Percentiles rank a stretch among this genome's conserved stretches.
These are phyloP conservation scores for Alectura lathami DNA, from an alignment of 2,113 vertebrate genomes.

Conservation along the genomic window DNA sequence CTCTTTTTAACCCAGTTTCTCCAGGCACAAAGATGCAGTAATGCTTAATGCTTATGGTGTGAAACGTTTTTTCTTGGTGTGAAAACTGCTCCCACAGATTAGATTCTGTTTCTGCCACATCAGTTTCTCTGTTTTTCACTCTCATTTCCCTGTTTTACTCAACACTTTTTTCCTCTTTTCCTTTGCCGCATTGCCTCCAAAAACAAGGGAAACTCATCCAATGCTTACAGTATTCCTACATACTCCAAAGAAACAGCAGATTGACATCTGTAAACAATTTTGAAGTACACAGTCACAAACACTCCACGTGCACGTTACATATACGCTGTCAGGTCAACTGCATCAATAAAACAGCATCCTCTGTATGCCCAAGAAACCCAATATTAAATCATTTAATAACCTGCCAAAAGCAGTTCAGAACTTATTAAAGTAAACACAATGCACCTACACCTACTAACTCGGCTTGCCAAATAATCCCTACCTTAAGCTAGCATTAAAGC, in stretches of 20 bases:
- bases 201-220: background rate
- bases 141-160: background rate
- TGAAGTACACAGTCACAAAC: background rate
- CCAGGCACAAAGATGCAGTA: background rate
- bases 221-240: background rate
- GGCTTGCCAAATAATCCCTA: conserved; percentile 55
- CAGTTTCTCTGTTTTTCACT: background rate
- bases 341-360: conserved; percentile 47
- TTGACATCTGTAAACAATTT: background rate
- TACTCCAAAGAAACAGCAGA: background rate
- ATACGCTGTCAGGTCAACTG: conserved; percentile 24
- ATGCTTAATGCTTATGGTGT: background rate
- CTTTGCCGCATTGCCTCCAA: background rate
- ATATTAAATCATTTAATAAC: conserved; percentile 48
- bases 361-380: conserved; percentile 21
- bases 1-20: background rate
- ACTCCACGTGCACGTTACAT: background rate
- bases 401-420: conserved; percentile 40
- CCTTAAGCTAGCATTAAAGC: conserved; percentile 14
- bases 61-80: background rate
- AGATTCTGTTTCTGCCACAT: background rate
- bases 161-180: background rate
- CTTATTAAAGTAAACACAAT: conserved; percentile 45
- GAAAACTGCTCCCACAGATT: background rate
- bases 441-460: conserved; percentile 47